Percentiles rank a stretch among this genome's conserved stretches.
These are phyloP conservation scores for Tachina grossa DNA, from an alignment of 2,888 invertebrate genomes.

Conservation along the genomic window DNA sequence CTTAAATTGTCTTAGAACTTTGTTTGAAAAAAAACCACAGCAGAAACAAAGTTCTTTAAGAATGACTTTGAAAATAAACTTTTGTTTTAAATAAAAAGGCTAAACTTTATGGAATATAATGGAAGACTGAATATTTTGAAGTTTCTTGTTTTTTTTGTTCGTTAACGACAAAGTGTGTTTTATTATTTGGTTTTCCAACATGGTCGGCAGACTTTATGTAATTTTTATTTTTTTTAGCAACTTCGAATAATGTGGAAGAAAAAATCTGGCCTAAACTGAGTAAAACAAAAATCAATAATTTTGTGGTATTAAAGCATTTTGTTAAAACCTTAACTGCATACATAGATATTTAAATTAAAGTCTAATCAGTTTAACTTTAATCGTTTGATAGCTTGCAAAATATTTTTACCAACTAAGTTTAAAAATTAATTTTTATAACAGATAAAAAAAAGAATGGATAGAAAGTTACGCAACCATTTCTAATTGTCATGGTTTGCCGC, in stretches of 20 bases:
- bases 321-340: neutral
- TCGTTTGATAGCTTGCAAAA: constrained; percentile 39
- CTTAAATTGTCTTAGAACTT: constrained; percentile 58
- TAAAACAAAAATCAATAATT: constrained; percentile 63
- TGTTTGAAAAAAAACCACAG: constrained; percentile 4
- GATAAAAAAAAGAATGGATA: neutral
- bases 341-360: constrained; percentile 21
- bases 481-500: constrained; percentile 77
- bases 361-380: constrained; percentile 51
- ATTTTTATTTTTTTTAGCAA: constrained; percentile 31
- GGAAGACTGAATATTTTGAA: constrained; percentile 58
- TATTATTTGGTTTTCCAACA: constrained; percentile 44
- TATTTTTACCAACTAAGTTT: constrained; percentile 44
- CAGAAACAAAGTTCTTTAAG: constrained; percentile 54
- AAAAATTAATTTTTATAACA: neutral
- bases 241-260: neutral
- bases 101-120: constrained; percentile 50
- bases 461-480: constrained; percentile 73
- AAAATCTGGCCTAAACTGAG: constrained; percentile 57
- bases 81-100: constrained; percentile 65
- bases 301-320: constrained; percentile 14
- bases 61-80: constrained; percentile 71
- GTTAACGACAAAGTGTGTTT: constrained; percentile 10
- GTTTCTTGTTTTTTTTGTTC: constrained; percentile 43
- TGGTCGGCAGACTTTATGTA: constrained; percentile 60